Base-by-base conservation (phyloP, 2,888 invertebrate genomes). In the Xestia rhomboidea region DNA sequence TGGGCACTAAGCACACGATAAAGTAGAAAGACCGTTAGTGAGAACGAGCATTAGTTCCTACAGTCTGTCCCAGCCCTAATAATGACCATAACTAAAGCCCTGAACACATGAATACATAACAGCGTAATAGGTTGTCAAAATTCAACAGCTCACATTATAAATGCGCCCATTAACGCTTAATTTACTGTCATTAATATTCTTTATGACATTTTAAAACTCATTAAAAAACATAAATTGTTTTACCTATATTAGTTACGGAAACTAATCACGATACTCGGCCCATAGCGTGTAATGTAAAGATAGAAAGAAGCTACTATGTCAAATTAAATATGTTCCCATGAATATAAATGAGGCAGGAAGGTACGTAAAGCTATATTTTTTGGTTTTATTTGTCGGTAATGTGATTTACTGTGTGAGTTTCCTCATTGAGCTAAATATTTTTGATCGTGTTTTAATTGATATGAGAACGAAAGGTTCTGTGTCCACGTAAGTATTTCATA, bases 291-390 rank as follows among this genome's bases (percentile, higher is more conserved):
- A 62, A 78, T 78, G 30, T 70, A 66, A 62, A 73, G 38, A 70
- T 46, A 44, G 68, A 66, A 75, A 71, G 49, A 72, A 34, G 73
- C 60, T 71, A 73, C 74, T 75, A 69, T 80, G 54, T 76, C 68
- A 75, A 85, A 87, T 87, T 87, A 78, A 75, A 81, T 79, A 72
- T 77, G 68, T 83, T 87, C 68, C 51, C 77, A 87, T 87, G 79
- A 83, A 87, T 87, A 76, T 73, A 57, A 76, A 86, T 81, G 21
- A 86, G 76, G 63, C 66, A 62, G 24, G 24, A 49, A 49, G 21
- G 34, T 41, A 27, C 2, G 0, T 66, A 11, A 27, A 34, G 13
- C 4, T 2, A 1, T 70, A 66, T 49, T 30, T 74, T 72, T 73
- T 10, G 13, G 30, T 49, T 69, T 68, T 68, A 60, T 69, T 51